Base-by-base conservation (phyloP, 2,797 vertebrate species). In the Sebastolobus alascanus region DNA sequence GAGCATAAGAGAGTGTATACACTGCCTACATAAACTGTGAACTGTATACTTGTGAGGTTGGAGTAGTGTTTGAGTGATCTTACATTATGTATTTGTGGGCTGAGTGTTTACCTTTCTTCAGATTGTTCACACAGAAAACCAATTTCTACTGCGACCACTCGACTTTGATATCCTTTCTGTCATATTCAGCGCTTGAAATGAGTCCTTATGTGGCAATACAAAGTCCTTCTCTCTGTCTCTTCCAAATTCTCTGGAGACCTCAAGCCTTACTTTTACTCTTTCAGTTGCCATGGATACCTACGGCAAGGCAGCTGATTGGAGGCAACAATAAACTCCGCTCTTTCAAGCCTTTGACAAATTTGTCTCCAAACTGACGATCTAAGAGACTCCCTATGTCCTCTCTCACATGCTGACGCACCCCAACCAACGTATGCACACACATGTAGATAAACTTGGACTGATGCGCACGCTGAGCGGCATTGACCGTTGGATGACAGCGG, bases 231-330 rank as follows among this genome's bases (percentile, higher is more conserved):
- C 82, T 89, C 84, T 72, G 75, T 91, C 81, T 93, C 84, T 83
- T 91, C 84, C 85, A 91, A 93, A 93, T 90, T 93, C 93, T 92
- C 92, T 38, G 67, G 90, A 88, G 92, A 91, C 82, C 90, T 92
- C 86, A 90, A 91, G 92, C 87, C 92, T 89, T 93, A 93, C 93
- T 95, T 94, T 93, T 91, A 93, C 91, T 94, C 89, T 89, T 93
- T 93, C 86, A 93, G 94, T 95, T 95, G 87, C 94, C 91, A 95
- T 95, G 94, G 94, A 91, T 94, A 95, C 93, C 89, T 91, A 80
- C 43, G 20, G 83, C 77, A 75, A 90, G 83, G 91, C 89, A 89
- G 84, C 92, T 89, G 88, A 93, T 93, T 93, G 87, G 91, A 90
- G 79, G 85, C 80, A 88, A 90, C 87, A 90, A 89, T 89, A 90